phyloP scores from a whole-genome alignment of 2,888 invertebrate species.

The Choristoneura rosaceana region DNA sequence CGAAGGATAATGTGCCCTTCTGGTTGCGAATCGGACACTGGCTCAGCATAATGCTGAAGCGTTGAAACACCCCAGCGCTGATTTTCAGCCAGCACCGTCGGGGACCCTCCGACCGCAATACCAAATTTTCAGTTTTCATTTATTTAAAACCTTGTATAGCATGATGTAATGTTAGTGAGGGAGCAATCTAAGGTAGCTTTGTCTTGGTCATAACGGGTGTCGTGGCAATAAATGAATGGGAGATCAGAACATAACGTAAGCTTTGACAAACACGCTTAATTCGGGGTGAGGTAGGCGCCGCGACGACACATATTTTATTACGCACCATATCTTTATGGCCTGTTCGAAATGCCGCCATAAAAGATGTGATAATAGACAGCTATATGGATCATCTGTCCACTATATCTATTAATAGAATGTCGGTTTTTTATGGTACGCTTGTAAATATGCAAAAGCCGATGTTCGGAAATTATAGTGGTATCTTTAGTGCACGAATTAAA shows the following conservation, averaged over 20 bases:
- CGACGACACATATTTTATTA: slow-evolving; percentile 53
- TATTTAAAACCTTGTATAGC: no score
- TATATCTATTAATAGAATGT: slow-evolving; percentile 44
- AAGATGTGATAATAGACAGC: slow-evolving; percentile 68
- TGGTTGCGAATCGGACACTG: no score
- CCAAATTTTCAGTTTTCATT: no score
- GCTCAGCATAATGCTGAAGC: no score
- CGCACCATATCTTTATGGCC: slow-evolving; percentile 71
- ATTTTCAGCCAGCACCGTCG: no score
- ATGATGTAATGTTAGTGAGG: not conserved
- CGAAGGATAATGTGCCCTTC: no score
- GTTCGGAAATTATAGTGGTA: slow-evolving; percentile 6
- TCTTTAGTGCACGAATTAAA: slow-evolving; percentile 10
- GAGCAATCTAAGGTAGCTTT: not conserved
- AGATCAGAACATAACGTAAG: not conserved
- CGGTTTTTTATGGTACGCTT: slow-evolving; percentile 23
- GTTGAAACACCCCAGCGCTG: no score
- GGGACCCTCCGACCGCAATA: no score
- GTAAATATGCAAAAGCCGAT: slow-evolving; percentile 33
- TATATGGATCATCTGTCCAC: slow-evolving; percentile 57
- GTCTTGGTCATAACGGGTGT: not conserved
- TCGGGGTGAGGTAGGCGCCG: slow-evolving; percentile 35
- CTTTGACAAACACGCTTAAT: slow-evolving; percentile 8
- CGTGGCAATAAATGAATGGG: not conserved
- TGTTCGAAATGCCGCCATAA: slow-evolving; percentile 69